Base-by-base conservation (phyloP, 2,888 invertebrate species). In the Pyrrhosoma nymphula region DNA sequence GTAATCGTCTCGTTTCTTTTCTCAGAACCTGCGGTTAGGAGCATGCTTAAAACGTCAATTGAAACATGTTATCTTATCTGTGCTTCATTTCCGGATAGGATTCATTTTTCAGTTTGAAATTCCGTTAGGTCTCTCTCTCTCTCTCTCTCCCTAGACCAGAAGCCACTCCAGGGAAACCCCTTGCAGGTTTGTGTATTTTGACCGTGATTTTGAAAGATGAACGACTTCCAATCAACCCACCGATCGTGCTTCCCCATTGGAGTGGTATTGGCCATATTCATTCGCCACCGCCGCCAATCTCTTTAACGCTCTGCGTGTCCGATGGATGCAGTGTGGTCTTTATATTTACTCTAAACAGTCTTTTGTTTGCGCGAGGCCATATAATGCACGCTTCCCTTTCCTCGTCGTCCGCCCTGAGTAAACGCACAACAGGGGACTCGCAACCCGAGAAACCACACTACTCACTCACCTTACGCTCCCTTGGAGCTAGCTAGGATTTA, bases 401-500 rank as follows among this genome's bases (percentile, higher is more conserved):
- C 69, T 47, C 69, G 69, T 82, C 82, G 10, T 82, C 35, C 35
- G 30, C 16, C 35, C 82, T 26, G 30, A 69, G 35, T 35, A 30
- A 82, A 82, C 82, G 30, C 30, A n/a, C 82, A 82, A 35, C 82
- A 82, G 35, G 82, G 82, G 35, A 35, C 26, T 23, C 69, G 69
- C 69, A 69, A 69, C 69, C 69, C 35, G 35, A 82, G 82, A 82
- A 82, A 82, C 35, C 82, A 35, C 82, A 12, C 82, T 35, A 35
- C 82, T 82, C 82, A 35, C 35, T 82, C 82, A 35, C 82, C 35
- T 23, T 82, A 35, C 82, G 16, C 82, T 18, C 69, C n/a, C 69
- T 26, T 63, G 91, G 16, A 47, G 47, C 47, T 47, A 47, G 39
- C 56, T 56, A 60, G 91, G 91, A 93, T 93, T 93, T 93, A 93